Conservation (phyloP, 2,113 vertebrate species). For the Eptesicus fuscus region DNA sequence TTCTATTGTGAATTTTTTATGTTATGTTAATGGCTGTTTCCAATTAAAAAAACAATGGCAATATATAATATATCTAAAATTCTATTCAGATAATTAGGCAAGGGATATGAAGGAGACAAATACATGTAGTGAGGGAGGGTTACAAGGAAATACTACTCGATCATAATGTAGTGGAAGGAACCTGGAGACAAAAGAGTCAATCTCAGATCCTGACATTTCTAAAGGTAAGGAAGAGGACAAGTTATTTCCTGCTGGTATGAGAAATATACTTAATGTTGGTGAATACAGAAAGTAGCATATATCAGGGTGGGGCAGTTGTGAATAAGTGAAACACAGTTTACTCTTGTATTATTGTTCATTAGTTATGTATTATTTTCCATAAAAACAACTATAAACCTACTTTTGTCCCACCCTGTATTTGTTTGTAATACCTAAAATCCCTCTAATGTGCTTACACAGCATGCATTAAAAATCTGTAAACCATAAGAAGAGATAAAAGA, state of each 20-base stretch:
- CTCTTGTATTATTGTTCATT: neutral
- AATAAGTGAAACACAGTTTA: neutral
- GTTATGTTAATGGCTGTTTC: neutral
- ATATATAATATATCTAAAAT: neutral
- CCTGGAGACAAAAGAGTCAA: neutral
- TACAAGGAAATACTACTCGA: neutral
- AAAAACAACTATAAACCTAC: neutral
- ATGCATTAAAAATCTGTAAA: constrained; percentile 26
- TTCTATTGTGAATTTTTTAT: neutral
- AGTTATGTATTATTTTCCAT: neutral
- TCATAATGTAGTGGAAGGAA: neutral
- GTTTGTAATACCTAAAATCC: neutral
- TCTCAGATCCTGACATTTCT: neutral
- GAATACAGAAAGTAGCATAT: neutral
- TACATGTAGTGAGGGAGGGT: neutral
- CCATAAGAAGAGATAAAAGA: neutral
- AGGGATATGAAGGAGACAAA: neutral
- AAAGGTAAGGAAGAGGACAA: neutral
- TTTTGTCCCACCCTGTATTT: neutral
- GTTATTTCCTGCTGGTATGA: neutral
- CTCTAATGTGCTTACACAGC: neutral
- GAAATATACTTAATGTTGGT: neutral
- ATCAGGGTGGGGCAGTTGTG: neutral
- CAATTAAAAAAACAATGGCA: neutral
- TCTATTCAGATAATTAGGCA: neutral